Evolutionary conservation across 2,888 invertebrate species (phyloP), one percentile per base, ranked within the genome.

Genomic region (Drosophila picticornis): DNA sequence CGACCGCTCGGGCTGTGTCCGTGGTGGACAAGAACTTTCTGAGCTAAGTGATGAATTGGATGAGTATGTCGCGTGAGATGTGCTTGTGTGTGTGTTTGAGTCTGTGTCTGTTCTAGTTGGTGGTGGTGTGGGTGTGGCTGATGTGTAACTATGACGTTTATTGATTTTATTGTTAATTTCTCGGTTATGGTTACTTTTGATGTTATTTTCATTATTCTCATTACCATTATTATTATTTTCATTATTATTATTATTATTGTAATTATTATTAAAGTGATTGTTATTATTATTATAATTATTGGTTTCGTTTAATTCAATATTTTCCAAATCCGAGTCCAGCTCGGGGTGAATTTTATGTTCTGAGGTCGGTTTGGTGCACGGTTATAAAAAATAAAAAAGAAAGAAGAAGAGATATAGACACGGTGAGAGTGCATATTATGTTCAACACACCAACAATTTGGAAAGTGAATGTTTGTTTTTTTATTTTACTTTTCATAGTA

Each of bases 261-360:
- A 46, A 46, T 46, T 46, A 46, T 74, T 75, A 53, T 69, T 60
- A 43, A 27, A 50, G 11, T 50, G 50, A 59, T 75, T 63, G 48
- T 74, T 73, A 50, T 71, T 55, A 48, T 68, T 27, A 69, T 84
- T 71, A 70, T 84, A 81, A 75, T 72, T 88, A 75, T 90, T 82
- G 78, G 72, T 83, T 89, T 90, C 91, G 91, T 89, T 92, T 91
- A 91, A 87, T 90, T 90, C 91, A 89, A 88, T 90, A 91, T 87
- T 85, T 82, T 91, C 92, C 92, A 92, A 92, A 91, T 90, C 90
- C 91, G 87, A 88, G 87, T 93, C 92, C 92, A 91, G 91, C 91
- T 93, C 92, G 91, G 91, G 92, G 92, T 92, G 83, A 92, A 91
- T 80, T 83, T 88, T 83, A 90, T 88, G 81, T 81, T 91, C 90